Evolutionary conservation across 2,797 vertebrate genomes (phyloP).

Genomic region (Perdix hodgsoniae): DNA sequence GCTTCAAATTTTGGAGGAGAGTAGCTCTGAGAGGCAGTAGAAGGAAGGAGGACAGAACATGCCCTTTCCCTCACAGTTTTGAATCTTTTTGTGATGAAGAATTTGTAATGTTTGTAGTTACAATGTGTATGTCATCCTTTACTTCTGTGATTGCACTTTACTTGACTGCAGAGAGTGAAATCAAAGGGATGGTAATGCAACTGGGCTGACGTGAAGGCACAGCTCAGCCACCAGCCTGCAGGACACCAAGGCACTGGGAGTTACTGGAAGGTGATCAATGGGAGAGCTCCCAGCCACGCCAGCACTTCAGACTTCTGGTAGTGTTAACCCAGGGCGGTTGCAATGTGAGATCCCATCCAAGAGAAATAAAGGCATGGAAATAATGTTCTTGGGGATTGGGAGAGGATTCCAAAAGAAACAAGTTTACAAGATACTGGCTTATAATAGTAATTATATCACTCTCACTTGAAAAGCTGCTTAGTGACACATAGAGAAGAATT

Average conservation of each 20-base stretch:
- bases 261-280: conserved; percentile 50
- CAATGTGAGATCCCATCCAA: conserved; percentile 34
- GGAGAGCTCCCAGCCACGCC: conserved; percentile 22
- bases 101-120: conserved; percentile 37
- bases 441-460: conserved; percentile 43
- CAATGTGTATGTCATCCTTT: conserved; percentile 28
- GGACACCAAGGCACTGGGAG: conserved; percentile 15
- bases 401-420: conserved; percentile 53
- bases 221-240: conserved; percentile 23
- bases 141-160: neutral
- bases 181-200: conserved; percentile 19
- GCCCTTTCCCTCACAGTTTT: neutral
- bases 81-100: conserved; percentile 43
- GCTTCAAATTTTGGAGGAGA: neutral
- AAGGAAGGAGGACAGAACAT: conserved; percentile 8
- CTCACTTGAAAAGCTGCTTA: conserved; percentile 19
- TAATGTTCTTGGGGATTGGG: conserved; percentile 32
- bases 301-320: conserved; percentile 48
- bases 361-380: conserved; percentile 67
- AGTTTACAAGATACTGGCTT: conserved; percentile 44
- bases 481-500: neutral
- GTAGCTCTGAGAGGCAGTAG: neutral
- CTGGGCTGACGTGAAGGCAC: neutral
- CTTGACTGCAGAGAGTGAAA: conserved; percentile 23
- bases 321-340: conserved; percentile 25